phyloP scores from a whole-genome alignment of 2,113 vertebrate genomes.

The Aldabrachelys gigantea region DNA sequence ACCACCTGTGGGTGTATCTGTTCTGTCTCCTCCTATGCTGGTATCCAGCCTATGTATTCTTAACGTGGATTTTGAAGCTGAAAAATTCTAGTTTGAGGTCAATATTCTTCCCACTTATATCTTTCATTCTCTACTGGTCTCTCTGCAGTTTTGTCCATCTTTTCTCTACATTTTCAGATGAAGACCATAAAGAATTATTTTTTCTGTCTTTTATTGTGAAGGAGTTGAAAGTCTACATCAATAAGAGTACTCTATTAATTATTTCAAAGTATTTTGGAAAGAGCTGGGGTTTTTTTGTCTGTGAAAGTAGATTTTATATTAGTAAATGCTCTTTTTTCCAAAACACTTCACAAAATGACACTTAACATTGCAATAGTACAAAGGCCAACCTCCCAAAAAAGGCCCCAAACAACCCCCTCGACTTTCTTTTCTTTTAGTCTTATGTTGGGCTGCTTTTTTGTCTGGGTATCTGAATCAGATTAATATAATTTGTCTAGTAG shows the following conservation, averaged over 20 bases:
- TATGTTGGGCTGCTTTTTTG: neutral
- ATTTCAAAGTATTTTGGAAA: neutral
- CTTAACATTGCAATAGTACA: neutral
- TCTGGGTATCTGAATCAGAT: neutral
- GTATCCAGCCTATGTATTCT: neutral
- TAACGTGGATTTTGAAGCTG: neutral
- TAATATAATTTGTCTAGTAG: conserved; percentile 9
- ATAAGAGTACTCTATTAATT: neutral
- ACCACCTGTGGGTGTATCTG: neutral
- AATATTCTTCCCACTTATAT: neutral
- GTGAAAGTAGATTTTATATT: neutral
- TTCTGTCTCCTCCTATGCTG: neutral
- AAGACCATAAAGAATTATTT: neutral
- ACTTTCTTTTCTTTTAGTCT: conserved; percentile 13
- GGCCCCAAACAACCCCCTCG: neutral
- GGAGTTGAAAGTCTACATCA: neutral
- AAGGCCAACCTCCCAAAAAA: neutral
- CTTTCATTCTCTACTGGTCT: neutral
- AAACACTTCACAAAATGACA: neutral
- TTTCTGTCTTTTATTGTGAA: neutral
- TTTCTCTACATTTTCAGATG: neutral
- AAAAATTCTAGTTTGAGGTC: neutral
- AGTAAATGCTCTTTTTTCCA: conserved; percentile 12
- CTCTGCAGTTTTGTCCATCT: neutral
- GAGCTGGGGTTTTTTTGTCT: neutral